Percentiles rank a stretch among this genome's conserved stretches.
These are phyloP conservation scores for Agrilus mali DNA, from an alignment of 2,888 invertebrate species.

Conservation along the genomic window DNA sequence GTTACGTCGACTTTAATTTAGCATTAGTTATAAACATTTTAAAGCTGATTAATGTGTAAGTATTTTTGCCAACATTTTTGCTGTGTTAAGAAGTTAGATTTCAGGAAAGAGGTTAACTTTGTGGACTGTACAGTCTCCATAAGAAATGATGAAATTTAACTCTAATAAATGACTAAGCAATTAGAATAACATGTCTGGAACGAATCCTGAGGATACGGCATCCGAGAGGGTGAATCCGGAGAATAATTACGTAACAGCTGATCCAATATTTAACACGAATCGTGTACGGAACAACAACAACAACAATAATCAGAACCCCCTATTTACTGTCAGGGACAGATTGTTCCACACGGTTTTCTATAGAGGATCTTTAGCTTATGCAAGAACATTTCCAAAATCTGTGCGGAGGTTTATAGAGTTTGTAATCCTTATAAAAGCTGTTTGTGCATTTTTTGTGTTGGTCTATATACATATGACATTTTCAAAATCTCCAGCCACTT, in stretches of 20 bases:
- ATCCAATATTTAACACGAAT: conserved; percentile 41
- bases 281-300: conserved; percentile 40
- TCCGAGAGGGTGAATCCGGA: conserved; percentile 23
- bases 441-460: conserved; percentile 77
- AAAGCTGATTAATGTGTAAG: no score
- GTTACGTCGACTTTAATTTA: no score
- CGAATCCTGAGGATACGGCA: conserved; percentile 14
- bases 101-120: no score
- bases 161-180: conserved; percentile 9
- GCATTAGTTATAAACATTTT: no score
- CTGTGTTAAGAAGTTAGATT: no score
- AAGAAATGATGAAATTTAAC: no score
- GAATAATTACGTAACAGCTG: conserved; percentile 36
- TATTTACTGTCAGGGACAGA: conserved; percentile 79
- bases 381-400: conserved; percentile 75
- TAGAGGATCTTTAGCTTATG: conserved; percentile 83
- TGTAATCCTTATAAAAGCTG: conserved; percentile 65
- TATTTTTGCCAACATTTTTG: no score
- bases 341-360: conserved; percentile 92
- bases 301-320: conserved; percentile 59
- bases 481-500: conserved; percentile 84
- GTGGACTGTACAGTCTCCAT: no score
- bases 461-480: conserved; percentile 93
- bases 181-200: conserved; percentile 15
- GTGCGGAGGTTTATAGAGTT: conserved; percentile 75